Base-by-base conservation (phyloP, 2,888 invertebrate species). In the Chrysodeixis includens region DNA sequence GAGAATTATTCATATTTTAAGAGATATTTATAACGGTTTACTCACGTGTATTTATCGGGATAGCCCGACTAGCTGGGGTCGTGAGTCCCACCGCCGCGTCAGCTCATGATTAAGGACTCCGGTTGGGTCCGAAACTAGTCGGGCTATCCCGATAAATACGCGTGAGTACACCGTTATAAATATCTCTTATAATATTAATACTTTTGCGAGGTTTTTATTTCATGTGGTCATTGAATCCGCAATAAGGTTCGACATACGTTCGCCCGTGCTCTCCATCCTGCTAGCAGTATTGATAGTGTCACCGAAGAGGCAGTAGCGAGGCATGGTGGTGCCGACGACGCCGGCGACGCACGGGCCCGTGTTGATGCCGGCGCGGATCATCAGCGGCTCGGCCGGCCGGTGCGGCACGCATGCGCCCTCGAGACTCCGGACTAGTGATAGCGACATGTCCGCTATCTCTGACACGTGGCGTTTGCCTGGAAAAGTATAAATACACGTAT, bases 261-360 rank as follows among this genome's bases (percentile, higher is more conserved):
- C 95, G 0, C 96, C 96, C 0, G 95, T 95, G 53, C 95, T 96
- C 85, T 97, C 96, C 96, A 97, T 96, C 56, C 96, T 89, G 56
- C 96, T 96, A 0, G 96, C 96, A 0, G 96, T 96, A 80, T 96
- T 96, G 63, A 96, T 96, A 3, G 96, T 96, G 81, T 96, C 96
- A 0, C 96, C 96, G 66, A 96, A 96, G 44, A 96, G 93, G 75
- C 96, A 96, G 86, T 96, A 96, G 54, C 96, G 91, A 0, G 96
- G 96, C 96, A 96, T 96, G 32, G 93, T 95, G 60, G 95, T 93
- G 1, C 96, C 96, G 0, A 96, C 96, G 0, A 96, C 96, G 0
- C 96, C 96, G 0, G 96, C 96, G 10, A 96, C 96, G 67, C 96
- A 96, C 0, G 96, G 95, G 0, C 97, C 97, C 0, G 96, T 96